Evolutionary conservation across 1,140 invertebrate genomes (phyloP), one percentile per base, ranked within the genome.

Genomic region (Drosophila nebulosa): DNA sequence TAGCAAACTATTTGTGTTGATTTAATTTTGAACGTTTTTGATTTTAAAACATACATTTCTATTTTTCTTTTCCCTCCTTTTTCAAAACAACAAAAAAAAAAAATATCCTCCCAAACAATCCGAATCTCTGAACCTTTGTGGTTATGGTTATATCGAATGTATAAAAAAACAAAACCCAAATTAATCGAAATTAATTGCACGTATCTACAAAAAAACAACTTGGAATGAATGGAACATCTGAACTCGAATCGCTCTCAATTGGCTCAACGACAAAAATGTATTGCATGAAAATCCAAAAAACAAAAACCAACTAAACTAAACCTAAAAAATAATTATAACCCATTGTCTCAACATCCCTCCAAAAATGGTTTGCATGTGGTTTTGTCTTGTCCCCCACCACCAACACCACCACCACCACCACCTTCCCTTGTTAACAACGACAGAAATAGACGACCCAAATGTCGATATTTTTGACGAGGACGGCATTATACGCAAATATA

Each of bases 81-180:
- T 5, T 27, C 21, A 18, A 46, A 71, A 59, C 39, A 61, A 61
- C 61, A 74, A 39, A 57, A 32, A 59, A 67, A 74, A 22, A 27
- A 35, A 36, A 75, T 61, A 69, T 46, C 35, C 67, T 7, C 58
- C 55, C 52, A 27, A 72, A 59, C 65, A 26, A 76, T 50, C 62
- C 64, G 53, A 64, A 64, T 9, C n/a, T 57, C 62, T 60, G 16
- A 46, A 46, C 39, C 39, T 60, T 63, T 72, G 59, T 78, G 83
- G 83, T 88, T 88, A 58, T 88, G 83, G 84, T 79, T 83, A 84
- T 75, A 84, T 78, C 78, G 78, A 88, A 81, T 81, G 64, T 65
- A 24, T 9, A 51, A 61, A 56, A 60, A 21, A 18, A 52, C 46
- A 61, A 14, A 42, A 24, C 60, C n/a, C n/a, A 70, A 74, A 85